These are phyloP conservation scores for Agrotis puta DNA, from an alignment of 2,888 invertebrate species.

Conservation along the genomic window DNA sequence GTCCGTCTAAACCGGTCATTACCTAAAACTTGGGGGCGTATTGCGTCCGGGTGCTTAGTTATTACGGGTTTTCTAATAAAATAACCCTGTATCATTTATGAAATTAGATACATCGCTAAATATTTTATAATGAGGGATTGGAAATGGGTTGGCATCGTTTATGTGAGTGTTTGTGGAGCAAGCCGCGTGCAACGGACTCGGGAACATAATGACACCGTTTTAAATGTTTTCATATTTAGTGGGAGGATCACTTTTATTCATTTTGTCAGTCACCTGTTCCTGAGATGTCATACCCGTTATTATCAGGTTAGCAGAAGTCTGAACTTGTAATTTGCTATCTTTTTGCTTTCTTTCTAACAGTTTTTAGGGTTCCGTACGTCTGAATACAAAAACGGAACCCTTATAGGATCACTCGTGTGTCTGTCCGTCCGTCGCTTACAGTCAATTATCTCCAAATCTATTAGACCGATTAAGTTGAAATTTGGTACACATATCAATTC, in stretches of 20 bases:
- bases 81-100: slow-evolving; percentile 87
- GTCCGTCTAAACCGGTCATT: slow-evolving; percentile 88
- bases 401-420: too few species aligned
- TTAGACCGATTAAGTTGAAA: too few species aligned
- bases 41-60: slow-evolving; percentile 88
- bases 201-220: slow-evolving; percentile 77
- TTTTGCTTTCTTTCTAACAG: slow-evolving; percentile 17
- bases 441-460: too few species aligned
- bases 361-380: too few species aligned
- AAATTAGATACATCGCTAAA: slow-evolving; percentile 90
- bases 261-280: slow-evolving; percentile 71
- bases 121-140: slow-evolving; percentile 89
- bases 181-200: slow-evolving; percentile 72
- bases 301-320: slow-evolving; percentile 77
- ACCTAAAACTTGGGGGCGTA: slow-evolving; percentile 89
- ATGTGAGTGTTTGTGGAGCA: slow-evolving; percentile 75
- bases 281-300: slow-evolving; percentile 75
- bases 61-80: slow-evolving; percentile 89
- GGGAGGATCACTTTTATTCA: slow-evolving; percentile 67
- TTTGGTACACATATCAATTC: too few species aligned
- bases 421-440: too few species aligned
- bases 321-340: slow-evolving; percentile 66
- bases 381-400: too few species aligned
- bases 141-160: slow-evolving; percentile 83
- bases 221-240: slow-evolving; percentile 73